phyloP scores from a whole-genome alignment of 2,113 vertebrate genomes.

The Neofelis nebulosa region DNA sequence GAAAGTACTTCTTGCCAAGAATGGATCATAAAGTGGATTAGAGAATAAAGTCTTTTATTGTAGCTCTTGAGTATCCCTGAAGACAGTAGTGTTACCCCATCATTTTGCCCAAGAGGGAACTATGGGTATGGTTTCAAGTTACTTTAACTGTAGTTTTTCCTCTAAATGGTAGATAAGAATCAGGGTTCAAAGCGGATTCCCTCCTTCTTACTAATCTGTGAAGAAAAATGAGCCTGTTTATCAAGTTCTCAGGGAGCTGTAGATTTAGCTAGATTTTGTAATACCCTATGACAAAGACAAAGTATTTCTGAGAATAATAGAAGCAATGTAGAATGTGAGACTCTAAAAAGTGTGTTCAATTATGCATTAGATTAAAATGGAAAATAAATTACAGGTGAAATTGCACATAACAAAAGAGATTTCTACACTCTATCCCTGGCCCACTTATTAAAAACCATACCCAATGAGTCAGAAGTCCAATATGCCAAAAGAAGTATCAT shows the following conservation, averaged over 20 bases:
- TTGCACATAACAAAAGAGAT: neutral
- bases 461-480: neutral
- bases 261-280: slow-evolving; percentile 54
- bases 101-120: neutral
- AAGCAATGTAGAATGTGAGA: neutral
- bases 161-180: slow-evolving; percentile 24
- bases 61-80: neutral
- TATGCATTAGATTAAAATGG: slow-evolving; percentile 45
- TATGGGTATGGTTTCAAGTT: neutral
- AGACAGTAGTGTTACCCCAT: neutral
- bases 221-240: slow-evolving; percentile 62
- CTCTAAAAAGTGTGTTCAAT: slow-evolving; percentile 35
- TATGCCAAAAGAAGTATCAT: neutral
- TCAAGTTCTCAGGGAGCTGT: slow-evolving; percentile 20
- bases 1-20: slow-evolving; percentile 19
- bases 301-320: slow-evolving; percentile 49
- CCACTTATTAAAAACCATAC: neutral
- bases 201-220: neutral
- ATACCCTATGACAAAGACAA: slow-evolving; percentile 31
- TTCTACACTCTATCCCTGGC: neutral
- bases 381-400: slow-evolving; percentile 57
- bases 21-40: slow-evolving; percentile 50
- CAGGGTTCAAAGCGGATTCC: slow-evolving; percentile 37
- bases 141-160: neutral
- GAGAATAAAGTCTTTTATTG: slow-evolving; percentile 27